Evolutionary conservation across 53 echinoderm and acorn worm species (phyloP), one percentile per base, ranked within the genome.

Genomic region (Stichopus horrens): DNA sequence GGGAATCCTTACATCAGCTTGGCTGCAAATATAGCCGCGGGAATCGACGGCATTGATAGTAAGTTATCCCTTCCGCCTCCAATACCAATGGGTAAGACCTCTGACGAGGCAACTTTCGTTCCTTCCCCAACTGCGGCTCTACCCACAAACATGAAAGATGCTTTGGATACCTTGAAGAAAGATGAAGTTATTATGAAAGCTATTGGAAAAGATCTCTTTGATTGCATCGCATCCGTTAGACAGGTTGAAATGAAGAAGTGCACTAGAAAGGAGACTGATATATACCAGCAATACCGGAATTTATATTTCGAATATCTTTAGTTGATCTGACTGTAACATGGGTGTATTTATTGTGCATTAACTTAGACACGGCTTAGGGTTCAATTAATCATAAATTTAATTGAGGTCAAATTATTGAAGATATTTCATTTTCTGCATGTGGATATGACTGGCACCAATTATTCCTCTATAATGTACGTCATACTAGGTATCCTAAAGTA

Each of bases 21-120:
- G 10, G 92, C 94, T 20, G 94, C 92, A n/a, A 92, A 75, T n/a
- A 88, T 94, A 2, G 94, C 90, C 8, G 93, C 93, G 6, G 93
- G 93, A 8, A 88, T 93, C 52, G 93, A 93, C 37, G 93, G 93
- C n/a, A 93, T 93, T 83, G 60, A 80, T 11, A 84, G 88, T 18
- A 86, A 89, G 18, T 81, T 93, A 19, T 83, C 74, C 0, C 86
- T 91, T 9, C 89, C 89, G 4, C 54, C 83, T 7, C n/a, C 37
- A 10, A 88, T 90, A 3, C 86, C 91, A 5, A 55, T 58, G 4
- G 14, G 58, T 13, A 83, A 83, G 22, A 21, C 51, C 9, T 23
- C 75, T 8, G 11, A 63, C 7, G 77, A 88, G 18, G 76, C 88
- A 8, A 68, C 60, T 7, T 22, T 76, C 77, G 53, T 83, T 20